Evolutionary conservation across 92 coral and sea anemone genomes (phyloP), one percentile per base, ranked within the genome.

Genomic region (Porites rus): DNA sequence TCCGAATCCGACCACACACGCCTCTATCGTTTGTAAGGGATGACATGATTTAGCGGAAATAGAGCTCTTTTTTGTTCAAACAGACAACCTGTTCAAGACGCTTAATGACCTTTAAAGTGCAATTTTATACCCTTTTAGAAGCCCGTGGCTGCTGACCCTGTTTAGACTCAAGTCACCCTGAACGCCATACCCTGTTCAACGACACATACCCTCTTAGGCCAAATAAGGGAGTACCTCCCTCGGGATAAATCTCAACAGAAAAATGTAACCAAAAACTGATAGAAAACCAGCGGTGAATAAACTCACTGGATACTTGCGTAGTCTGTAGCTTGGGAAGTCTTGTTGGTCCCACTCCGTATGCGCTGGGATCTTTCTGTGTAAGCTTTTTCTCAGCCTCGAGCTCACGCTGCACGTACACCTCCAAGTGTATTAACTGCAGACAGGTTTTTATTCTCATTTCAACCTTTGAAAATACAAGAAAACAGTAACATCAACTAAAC

Each of bases 271-370:
- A 10, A 7, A 54, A 56, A 56, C 61, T 10, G 16, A 8, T 9
- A 56, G 16, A 56, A 10, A 56, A 56, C 21, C 24, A 8, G 18
- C 17, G 69, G 3, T 51, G 46, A 22, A 20, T 64, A n/a, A 65
- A 81, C 88, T 3, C 50, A 84, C 88, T 43, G 20, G 53, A 17
- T 14, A n/a, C 43, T 65, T 51, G 68, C 0, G 38, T 65, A 59
- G 65, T 18, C 10, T 54, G 43, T 28, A 19, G 66, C 12, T 43
- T 10, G 6, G 38, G 25, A 1, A 84, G 14, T 25, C 12, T 65
- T 19, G 67, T 67, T 9, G 82, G 75, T 25, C 88, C 88, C 76
- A 84, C 65, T 52, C 76, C 88, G 68, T 84, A 84, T 7, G 52
- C 19, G 2, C 3, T 20, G 31, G 82, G 88, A 64, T 84, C 82